phyloP scores from a whole-genome alignment of 2,888 invertebrate species.

The Dicyrtoma fusca region DNA sequence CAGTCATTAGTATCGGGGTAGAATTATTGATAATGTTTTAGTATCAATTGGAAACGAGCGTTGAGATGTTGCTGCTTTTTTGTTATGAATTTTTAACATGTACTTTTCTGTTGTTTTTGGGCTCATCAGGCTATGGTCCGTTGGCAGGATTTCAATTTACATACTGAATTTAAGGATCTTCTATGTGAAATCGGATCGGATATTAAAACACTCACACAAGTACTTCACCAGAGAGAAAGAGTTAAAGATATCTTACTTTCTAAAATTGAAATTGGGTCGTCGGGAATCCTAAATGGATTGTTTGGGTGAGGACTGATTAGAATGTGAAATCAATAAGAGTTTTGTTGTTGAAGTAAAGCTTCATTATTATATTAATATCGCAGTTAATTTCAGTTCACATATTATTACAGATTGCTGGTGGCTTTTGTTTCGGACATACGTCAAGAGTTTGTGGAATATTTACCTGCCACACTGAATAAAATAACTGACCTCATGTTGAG shows the following conservation, averaged over 20 bases:
- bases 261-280: neutral
- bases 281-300: slow-evolving; percentile 19
- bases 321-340: neutral
- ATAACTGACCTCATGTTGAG: slow-evolving; percentile 70
- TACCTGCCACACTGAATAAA: slow-evolving; percentile 73
- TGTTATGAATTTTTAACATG: too few relatives aligned
- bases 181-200: slow-evolving; percentile 74
- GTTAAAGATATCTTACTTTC: slow-evolving; percentile 69
- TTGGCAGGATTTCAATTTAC: slow-evolving; percentile 86
- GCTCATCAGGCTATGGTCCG: slow-evolving; percentile 78
- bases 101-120: too few relatives aligned
- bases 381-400: neutral
- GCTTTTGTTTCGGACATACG: slow-evolving; percentile 68
- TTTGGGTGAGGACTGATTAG: slow-evolving; percentile 17
- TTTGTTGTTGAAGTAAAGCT: neutral
- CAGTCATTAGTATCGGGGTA: too few relatives aligned
- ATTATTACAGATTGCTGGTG: neutral
- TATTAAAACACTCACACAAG: slow-evolving; percentile 77
- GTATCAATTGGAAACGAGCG: too few relatives aligned
- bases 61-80: too few relatives aligned
- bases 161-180: slow-evolving; percentile 78
- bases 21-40: too few relatives aligned
- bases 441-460: slow-evolving; percentile 85
- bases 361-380: neutral
- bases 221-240: slow-evolving; percentile 77